Base-by-base conservation (phyloP, 1,140 invertebrate species). In the Cecropterus lyciades region DNA sequence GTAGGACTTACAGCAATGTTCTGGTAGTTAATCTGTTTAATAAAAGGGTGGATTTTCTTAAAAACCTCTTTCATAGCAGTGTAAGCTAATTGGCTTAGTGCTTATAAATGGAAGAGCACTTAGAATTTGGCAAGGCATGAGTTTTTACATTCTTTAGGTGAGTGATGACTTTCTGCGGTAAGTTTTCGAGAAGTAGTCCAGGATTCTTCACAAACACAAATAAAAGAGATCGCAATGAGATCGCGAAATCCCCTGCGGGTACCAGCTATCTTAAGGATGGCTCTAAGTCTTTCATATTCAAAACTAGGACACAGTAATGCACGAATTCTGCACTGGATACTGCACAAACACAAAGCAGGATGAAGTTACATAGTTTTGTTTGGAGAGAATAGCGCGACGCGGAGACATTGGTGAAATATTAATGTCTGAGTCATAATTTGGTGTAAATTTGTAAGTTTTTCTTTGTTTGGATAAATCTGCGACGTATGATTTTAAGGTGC, bases 151-250 rank as follows among this genome's bases (percentile, higher is more conserved):
- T 24, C 5, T 5, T 24, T 40, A 40, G 10, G 42, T 60, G 57
- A 49, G 15, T 60, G 30, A 49, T 59, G 45, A 13, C 43, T 59
- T 20, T n/a, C 7, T 49, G n/a, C 57, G 33, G 14, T n/a, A n/a
- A n/a, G 27, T 37, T n/a, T 63, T 51, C 51, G 17, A 51, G 15
- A 20, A 20, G 16, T 52, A 17, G 33, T 30, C 16, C 48, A 63
- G 59, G 46, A 51, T 51, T 63, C 48, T 20, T 40, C 15, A 63
- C n/a, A 51, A 63, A 30, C 33, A 52, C 14, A n/a, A 17, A 63
- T 63, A 63, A 63, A 63, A 62, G 57, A 63, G 56, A 62, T 42
- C 17, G 59, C 59, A 63, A 52, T 37, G 59, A 63, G 59, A 49
- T 42, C 48, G 59, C 59, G 33, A 51, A 63, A 51, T 51, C 48